Evolutionary conservation across 1,140 invertebrate species (phyloP).

Genomic region (Cepaea nemoralis): DNA sequence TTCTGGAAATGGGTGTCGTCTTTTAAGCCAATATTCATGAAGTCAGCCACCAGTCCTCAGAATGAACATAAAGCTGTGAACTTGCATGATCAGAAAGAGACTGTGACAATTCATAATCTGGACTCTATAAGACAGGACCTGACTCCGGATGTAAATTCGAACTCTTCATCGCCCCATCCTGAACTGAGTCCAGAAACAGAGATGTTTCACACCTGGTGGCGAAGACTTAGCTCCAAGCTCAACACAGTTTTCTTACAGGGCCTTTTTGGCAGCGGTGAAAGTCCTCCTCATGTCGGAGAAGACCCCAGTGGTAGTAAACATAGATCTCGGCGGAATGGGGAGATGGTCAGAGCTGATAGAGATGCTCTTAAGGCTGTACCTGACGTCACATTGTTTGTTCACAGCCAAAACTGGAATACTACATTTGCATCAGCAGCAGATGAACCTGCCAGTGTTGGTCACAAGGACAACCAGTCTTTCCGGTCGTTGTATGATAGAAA

Average conservation of each 20-base stretch:
- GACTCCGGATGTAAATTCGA: neutral
- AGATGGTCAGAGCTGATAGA: neutral
- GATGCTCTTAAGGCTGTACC: neutral
- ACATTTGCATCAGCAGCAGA: neutral
- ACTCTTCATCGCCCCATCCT: neutral
- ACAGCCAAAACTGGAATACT: neutral
- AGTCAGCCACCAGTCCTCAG: neutral
- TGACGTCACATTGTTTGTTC: neutral
- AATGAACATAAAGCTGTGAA: neutral
- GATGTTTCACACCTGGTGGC: neutral
- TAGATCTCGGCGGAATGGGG: neutral
- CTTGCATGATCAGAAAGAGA: neutral
- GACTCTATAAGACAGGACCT: neutral
- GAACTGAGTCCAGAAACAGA: neutral
- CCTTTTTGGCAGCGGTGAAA: neutral
- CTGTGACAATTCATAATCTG: neutral
- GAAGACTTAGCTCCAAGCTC: neutral
- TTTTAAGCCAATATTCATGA: conserved; percentile 9
- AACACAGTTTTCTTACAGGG: neutral
- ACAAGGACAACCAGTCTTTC: neutral
- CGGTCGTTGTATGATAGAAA: neutral
- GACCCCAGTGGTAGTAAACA: neutral
- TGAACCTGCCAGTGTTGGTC: neutral
- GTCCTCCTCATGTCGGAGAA: neutral
- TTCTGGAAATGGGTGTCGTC: conserved; percentile 1